Evolutionary conservation across 2,797 vertebrate genomes (phyloP), one percentile per base, ranked within the genome.

Genomic region (Smutsia gigantea): DNA sequence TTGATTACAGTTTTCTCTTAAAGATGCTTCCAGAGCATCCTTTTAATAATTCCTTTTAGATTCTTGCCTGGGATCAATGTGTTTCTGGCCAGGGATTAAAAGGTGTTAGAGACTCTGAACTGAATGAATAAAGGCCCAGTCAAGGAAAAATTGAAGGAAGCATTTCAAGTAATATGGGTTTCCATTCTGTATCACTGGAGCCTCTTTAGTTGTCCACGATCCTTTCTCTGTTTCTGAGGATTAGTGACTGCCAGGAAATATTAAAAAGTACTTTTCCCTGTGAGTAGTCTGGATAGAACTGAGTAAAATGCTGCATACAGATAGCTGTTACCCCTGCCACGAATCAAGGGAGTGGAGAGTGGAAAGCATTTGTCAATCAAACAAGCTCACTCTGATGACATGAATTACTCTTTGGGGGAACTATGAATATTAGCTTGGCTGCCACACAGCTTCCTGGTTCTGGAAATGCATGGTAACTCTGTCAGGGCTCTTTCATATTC

Each of bases 301-400:
- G 64, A 51, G 66, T 85, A 57, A 87, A 69, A 15, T 85, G 39
- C 49, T 53, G 34, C 42, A 42, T 63, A 90, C 11, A 61, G 31
- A 77, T 13, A 87, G 21, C 21, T 72, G 42, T 88, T 81, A 93
- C 14, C 96, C 27, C 71, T 92, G 49, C 34, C 86, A 61, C 31
- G 71, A 42, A 82, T 86, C 69, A 87, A 93, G 59, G 8, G 4
- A 23, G 25, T 25, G 7, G 61, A 29, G 21, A 37, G 39, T 61
- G 29, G 34, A 72, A 93, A 93, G n/a, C 25, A 87, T 84, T 72
- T 95, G 39, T 90, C 55, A 91, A 59, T 86, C 64, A 95, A 79
- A 57, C 74, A 75, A 19, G 12, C 31, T 93, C 29, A 72, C 42
- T 94, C 68, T 59, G 63, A 69, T 68, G 71, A 90, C 27, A 66